Base-by-base conservation (phyloP, 2,888 invertebrate genomes). In the Lacanobia oleracea region DNA sequence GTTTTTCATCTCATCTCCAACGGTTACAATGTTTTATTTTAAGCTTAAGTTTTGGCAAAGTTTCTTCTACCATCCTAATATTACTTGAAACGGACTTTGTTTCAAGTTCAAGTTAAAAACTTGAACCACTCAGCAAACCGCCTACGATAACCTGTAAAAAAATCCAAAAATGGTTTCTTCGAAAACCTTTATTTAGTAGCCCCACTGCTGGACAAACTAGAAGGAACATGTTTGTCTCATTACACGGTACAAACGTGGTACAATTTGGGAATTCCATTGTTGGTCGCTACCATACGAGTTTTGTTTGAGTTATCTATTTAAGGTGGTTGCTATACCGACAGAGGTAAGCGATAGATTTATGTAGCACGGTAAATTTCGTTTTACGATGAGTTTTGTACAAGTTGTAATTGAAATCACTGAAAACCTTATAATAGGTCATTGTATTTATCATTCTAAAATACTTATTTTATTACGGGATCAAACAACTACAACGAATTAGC, bases 201-300 rank as follows among this genome's bases (percentile, higher is more conserved):
- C 68, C 77, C 67, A 73, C 59, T 33, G 56, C 23, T 75, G 84
- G 76, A 43, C 72, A 72, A 69, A 68, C 67, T 72, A 8, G 59
- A 59, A 59, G 48, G 62, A 67, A 72, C 75, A 48, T 48, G 75
- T 78, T 79, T 65, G 59, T 71, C 43, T 70, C 60, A 74, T 77
- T 84, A 78, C 80, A 74, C 63, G 72, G 64, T 67, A 65, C 48
- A 72, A 81, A 81, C 80, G 72, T 70, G 83, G 82, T 81, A 87
- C 84, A 86, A 88, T 89, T 90, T 87, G 90, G 90, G 68, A 88
- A 90, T 89, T 89, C 89, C 89, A 76, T 82, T 85, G 85, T 84
- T 33, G n/a, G 72, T 79, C 73, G 79, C 81, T 77, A 82, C 71
- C 77, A 75, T 76, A 75, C 74, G 71, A 79, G 82, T 82, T 77